A percentile compares a stretch with the other conserved stretches of the same genome.
Conservation (phyloP, 2,797 vertebrate genomes). For the Platyrinchus mystaceus region DNA sequence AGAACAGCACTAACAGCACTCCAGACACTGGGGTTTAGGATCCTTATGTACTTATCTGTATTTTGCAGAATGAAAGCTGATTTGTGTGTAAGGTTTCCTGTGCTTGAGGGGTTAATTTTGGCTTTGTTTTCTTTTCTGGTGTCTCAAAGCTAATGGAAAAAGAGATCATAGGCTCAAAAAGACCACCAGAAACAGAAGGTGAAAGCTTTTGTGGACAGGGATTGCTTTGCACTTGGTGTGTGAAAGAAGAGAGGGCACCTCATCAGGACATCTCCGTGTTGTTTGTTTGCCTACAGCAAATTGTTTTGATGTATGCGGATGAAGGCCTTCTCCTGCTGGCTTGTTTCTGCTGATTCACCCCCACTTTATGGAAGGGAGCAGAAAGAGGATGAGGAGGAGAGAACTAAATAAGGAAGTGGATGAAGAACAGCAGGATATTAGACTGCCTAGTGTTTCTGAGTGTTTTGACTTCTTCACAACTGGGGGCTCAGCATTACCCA, state of each 20-base stretch:
- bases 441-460: constrained; percentile 57
- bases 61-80: not conserved
- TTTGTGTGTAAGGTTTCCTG: not conserved
- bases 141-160: not conserved
- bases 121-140: not conserved
- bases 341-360: constrained; percentile 44
- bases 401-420: not conserved
- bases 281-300: not conserved
- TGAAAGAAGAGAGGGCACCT: not conserved
- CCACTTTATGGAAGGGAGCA: not conserved
- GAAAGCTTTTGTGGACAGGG: not conserved
- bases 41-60: not conserved
- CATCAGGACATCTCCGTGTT: not conserved
- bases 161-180: not conserved
- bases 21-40: not conserved
- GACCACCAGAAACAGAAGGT: not conserved
- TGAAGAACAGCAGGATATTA: constrained; percentile 51
- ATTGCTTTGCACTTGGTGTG: not conserved
- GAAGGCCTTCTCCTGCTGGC: constrained; percentile 18
- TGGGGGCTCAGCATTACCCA: constrained; percentile 58
- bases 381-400: constrained; percentile 22
- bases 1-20: not conserved
- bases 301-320: not conserved
- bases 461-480: constrained; percentile 27
- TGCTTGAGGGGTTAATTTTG: not conserved